A percentile compares a stretch with the other conserved stretches of the same genome.
Evolutionary conservation across 2,888 invertebrate genomes (phyloP).

Genomic region (Aproaerema taeniolella): DNA sequence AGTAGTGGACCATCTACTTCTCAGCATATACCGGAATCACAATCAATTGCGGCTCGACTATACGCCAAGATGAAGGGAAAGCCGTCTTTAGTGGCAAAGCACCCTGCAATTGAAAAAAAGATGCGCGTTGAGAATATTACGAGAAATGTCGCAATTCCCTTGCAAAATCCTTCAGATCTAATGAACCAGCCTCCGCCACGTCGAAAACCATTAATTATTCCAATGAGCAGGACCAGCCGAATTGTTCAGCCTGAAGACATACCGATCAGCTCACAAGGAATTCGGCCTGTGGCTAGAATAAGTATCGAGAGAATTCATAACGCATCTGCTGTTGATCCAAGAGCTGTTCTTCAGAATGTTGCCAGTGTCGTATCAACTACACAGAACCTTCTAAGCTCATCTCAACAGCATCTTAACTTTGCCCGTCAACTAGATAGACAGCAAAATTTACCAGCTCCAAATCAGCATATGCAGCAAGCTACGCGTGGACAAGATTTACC

Average conservation of each 20-base stretch:
- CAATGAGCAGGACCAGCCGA: neutral
- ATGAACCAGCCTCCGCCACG: constrained; percentile 1
- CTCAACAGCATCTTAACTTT: constrained; percentile 5
- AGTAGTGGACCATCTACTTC: constrained; percentile 2
- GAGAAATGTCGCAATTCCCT: constrained; percentile 2
- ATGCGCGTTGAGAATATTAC: neutral
- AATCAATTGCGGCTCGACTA: constrained; percentile 3
- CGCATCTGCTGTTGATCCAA: neutral
- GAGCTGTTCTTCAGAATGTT: constrained; percentile 1
- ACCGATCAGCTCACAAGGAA: neutral
- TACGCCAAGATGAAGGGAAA: constrained; percentile 2
- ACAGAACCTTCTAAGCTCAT: constrained; percentile 3
- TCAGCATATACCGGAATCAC: neutral
- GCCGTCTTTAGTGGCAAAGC: constrained; percentile 2
- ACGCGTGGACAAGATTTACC: neutral
- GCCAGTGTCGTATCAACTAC: constrained; percentile 1
- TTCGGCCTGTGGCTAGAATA: neutral
- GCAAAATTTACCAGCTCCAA: constrained; percentile 1
- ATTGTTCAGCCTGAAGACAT: constrained; percentile 1
- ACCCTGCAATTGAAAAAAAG: constrained; percentile 1
- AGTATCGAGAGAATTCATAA: constrained; percentile 2
- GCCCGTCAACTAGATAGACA: neutral
- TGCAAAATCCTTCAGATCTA: neutral
- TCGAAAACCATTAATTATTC: neutral
- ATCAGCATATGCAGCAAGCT: constrained; percentile 2